Percentiles rank a stretch among this genome's conserved stretches.
Evolutionary conservation across 2,888 invertebrate species (phyloP).

Genomic region (Drosophila barbarae): DNA sequence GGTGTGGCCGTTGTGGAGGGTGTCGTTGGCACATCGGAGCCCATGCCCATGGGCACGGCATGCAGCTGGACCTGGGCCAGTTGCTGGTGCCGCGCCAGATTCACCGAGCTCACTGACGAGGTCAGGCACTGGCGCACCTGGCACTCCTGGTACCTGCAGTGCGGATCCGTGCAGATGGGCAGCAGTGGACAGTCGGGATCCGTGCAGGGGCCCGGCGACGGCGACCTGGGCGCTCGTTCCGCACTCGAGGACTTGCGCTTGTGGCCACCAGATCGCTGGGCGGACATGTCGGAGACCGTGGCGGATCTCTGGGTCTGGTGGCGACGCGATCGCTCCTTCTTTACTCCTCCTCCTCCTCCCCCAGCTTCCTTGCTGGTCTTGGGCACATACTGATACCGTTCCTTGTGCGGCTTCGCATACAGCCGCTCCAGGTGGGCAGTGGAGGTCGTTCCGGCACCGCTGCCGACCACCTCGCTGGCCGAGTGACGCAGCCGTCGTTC

Average conservation of each 20-base stretch:
- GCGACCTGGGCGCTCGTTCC: slow-evolving; percentile 77
- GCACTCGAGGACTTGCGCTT: slow-evolving; percentile 79
- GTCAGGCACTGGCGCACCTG: slow-evolving; percentile 59
- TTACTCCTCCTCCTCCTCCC: slow-evolving; percentile 29
- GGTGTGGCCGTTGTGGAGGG: slow-evolving; percentile 67
- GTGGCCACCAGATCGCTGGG: slow-evolving; percentile 66
- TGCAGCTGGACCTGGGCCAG: slow-evolving; percentile 76
- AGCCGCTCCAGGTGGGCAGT: slow-evolving; percentile 74
- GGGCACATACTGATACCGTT: slow-evolving; percentile 79
- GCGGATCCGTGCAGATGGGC: slow-evolving; percentile 79
- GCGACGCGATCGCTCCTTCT: slow-evolving; percentile 78
- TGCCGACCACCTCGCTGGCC: slow-evolving; percentile 79
- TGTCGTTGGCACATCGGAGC: slow-evolving; percentile 71
- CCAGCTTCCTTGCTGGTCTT: slow-evolving; percentile 64
- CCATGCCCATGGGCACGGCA: slow-evolving; percentile 65
- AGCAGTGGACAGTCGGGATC: slow-evolving; percentile 79
- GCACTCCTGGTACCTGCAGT: slow-evolving; percentile 78
- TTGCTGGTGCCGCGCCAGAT: slow-evolving; percentile 75
- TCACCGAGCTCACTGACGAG: slow-evolving; percentile 68
- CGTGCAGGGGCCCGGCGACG: slow-evolving; percentile 79
- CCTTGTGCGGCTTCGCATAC: slow-evolving; percentile 78
- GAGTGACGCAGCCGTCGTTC: slow-evolving; percentile 77
- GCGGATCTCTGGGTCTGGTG: slow-evolving; percentile 80
- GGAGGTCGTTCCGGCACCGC: slow-evolving; percentile 44
- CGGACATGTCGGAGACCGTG: slow-evolving; percentile 79